phyloP scores from a whole-genome alignment of 1,140 invertebrate genomes.

The Plectrocnemia conspersa region DNA sequence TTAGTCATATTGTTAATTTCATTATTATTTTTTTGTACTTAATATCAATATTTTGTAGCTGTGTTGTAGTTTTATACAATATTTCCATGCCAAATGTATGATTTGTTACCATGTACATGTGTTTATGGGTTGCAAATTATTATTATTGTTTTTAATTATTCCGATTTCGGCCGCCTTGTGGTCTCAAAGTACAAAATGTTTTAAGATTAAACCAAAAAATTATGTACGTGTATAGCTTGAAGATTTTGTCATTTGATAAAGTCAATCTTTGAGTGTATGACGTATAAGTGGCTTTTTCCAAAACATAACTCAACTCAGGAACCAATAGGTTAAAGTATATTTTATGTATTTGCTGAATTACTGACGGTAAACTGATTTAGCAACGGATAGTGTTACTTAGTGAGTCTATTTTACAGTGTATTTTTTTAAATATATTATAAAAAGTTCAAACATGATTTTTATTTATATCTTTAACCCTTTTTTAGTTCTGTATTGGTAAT shows the following conservation, averaged over 20 bases:
- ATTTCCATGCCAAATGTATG: slow-evolving; percentile 18
- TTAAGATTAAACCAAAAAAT: background rate
- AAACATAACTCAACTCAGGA: slow-evolving; percentile 22
- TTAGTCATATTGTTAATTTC: too few relatives aligned
- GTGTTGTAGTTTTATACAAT: too few relatives aligned
- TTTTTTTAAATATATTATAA: slow-evolving; percentile 37
- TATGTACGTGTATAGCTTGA: too few relatives aligned
- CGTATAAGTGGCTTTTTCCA: too few relatives aligned
- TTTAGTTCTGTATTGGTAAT: background rate
- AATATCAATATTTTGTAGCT: too few relatives aligned
- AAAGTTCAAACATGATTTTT: slow-evolving; percentile 25
- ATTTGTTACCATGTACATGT: slow-evolving; percentile 33
- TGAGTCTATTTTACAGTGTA: slow-evolving; percentile 36
- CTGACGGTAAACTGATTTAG: slow-evolving; percentile 20
- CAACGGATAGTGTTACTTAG: slow-evolving; percentile 34
- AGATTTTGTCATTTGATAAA: slow-evolving; percentile 3
- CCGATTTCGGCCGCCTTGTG: slow-evolving; percentile 24
- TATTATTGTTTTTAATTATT: slow-evolving; percentile 19
- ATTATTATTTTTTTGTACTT: too few relatives aligned
- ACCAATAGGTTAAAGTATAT: slow-evolving; percentile 34
- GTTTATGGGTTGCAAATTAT: slow-evolving; percentile 12
- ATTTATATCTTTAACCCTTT: background rate
- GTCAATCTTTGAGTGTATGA: slow-evolving; percentile 1
- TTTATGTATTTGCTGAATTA: slow-evolving; percentile 27
- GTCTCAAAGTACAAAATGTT: slow-evolving; percentile 29